Conservation (phyloP, 2,888 invertebrate genomes). For the Aspidiotus rigidus region DNA sequence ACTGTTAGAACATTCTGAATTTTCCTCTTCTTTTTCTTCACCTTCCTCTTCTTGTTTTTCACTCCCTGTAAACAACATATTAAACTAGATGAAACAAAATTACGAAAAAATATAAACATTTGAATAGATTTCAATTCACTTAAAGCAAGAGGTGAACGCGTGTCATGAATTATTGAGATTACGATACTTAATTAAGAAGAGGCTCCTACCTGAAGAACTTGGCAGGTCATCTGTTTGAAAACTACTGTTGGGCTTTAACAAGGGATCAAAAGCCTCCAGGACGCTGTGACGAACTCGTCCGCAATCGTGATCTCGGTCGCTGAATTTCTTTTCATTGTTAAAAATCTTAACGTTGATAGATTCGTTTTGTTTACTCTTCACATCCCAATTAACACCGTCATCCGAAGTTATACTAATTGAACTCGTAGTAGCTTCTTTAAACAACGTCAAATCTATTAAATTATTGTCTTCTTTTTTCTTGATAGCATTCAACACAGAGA, state of each 20-base stretch:
- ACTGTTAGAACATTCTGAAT: constrained; percentile 32
- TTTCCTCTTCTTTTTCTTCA: constrained; percentile 23
- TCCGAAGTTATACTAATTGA: neutral
- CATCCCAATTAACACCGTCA: constrained; percentile 10
- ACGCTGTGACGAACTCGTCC: constrained; percentile 55
- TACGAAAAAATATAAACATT: too few relatives aligned
- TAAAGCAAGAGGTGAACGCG: too few relatives aligned
- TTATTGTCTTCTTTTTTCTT: constrained; percentile 49
- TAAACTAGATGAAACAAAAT: too few relatives aligned
- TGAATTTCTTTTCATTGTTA: neutral
- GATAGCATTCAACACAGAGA: constrained; percentile 40
- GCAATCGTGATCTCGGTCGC: neutral
- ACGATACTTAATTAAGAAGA: neutral
- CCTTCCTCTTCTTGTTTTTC: neutral
- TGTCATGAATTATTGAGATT: neutral
- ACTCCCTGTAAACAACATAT: too few relatives aligned
- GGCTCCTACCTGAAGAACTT: constrained; percentile 8
- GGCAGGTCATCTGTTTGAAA: neutral
- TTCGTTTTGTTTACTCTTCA: constrained; percentile 4
- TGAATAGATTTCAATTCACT: too few relatives aligned
- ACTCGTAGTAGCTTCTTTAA: constrained; percentile 39
- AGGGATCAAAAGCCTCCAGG: constrained; percentile 79
- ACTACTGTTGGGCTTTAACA: constrained; percentile 47
- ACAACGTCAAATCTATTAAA: constrained; percentile 51
- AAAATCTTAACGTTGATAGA: constrained; percentile 4